phyloP scores from a whole-genome alignment of 2,113 vertebrate genomes.

The Zosterops hypoxanthus region DNA sequence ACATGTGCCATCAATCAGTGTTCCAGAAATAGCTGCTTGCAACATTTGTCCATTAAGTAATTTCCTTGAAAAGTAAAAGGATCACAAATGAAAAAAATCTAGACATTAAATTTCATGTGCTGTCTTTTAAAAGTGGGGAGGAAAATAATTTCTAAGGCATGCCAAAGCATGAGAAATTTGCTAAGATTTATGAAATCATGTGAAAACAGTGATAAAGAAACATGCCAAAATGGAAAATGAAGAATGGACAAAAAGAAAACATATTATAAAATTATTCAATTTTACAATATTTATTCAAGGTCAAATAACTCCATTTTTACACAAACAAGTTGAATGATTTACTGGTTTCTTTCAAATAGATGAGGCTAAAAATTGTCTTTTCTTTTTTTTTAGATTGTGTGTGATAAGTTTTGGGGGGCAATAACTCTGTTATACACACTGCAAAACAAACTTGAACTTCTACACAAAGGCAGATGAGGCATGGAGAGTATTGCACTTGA shows the following conservation, averaged over 20 bases:
- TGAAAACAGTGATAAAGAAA: neutral
- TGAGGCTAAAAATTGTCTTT: neutral
- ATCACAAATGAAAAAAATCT: neutral
- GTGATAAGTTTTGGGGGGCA: neutral
- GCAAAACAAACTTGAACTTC: neutral
- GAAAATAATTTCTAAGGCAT: neutral
- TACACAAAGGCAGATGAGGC: neutral
- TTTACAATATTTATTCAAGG: conserved; percentile 31
- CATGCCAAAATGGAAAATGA: neutral
- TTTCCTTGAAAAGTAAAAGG: conserved; percentile 10
- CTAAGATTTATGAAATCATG: neutral
- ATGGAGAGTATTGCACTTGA: neutral
- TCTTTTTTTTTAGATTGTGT: neutral
- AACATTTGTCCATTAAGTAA: neutral
- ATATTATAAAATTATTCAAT: neutral
- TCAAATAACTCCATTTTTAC: neutral
- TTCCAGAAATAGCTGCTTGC: conserved; percentile 1
- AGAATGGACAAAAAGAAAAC: neutral
- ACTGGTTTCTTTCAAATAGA: neutral
- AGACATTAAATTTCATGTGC: neutral
- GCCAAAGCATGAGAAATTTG: neutral
- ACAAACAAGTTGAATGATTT: neutral
- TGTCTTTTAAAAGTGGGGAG: neutral
- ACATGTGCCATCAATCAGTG: neutral
- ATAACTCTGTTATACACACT: neutral